These are phyloP conservation scores for Arvicanthis niloticus DNA, from an alignment of 2,113 vertebrate species.

Conservation along the genomic window DNA sequence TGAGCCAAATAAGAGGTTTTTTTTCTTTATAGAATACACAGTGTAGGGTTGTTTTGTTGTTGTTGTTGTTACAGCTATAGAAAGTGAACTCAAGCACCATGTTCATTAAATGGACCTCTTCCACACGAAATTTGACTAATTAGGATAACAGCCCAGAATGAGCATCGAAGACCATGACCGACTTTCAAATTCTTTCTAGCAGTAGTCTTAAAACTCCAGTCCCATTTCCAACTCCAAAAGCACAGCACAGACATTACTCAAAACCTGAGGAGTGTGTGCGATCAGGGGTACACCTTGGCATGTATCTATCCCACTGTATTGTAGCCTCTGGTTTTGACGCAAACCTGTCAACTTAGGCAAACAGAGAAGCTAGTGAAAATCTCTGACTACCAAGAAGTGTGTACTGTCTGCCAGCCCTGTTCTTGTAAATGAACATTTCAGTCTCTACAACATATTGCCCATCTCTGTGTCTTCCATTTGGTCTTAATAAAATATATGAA, in stretches of 20 bases:
- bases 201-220: slow-evolving; percentile 12
- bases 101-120: background rate
- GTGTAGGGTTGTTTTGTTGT: background rate
- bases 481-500: slow-evolving; percentile 38
- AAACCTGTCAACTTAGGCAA: background rate
- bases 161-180: slow-evolving; percentile 14
- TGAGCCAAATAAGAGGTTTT: background rate
- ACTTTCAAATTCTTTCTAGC: background rate
- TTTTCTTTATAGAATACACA: background rate
- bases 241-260: background rate
- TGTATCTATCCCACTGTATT: background rate
- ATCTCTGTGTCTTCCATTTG: background rate
- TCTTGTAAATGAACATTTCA: background rate
- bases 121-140: slow-evolving; percentile 11
- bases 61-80: background rate
- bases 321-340: slow-evolving; percentile 2
- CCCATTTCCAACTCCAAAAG: background rate
- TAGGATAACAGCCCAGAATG: background rate
- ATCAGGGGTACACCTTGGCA: background rate
- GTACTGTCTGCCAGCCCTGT: background rate
- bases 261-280: slow-evolving; percentile 21
- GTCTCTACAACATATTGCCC: background rate
- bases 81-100: background rate
- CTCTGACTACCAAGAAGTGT: background rate
- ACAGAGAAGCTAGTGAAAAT: background rate